Conservation (phyloP, 2,888 invertebrate genomes). For the Chrysolina haemoptera region DNA sequence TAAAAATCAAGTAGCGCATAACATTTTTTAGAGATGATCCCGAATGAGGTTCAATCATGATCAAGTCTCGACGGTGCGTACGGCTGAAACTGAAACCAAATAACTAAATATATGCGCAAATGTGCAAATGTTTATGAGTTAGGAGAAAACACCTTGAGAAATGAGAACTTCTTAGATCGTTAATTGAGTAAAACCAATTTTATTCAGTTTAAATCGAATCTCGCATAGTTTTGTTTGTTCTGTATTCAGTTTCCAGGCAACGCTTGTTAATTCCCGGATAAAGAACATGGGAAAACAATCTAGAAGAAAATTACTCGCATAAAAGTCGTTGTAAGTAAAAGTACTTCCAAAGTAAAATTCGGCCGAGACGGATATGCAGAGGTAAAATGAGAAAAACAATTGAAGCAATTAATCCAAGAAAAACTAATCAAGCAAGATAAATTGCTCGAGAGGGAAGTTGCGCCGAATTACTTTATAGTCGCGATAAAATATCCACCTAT, state of each 20-base stretch:
- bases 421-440: slow-evolving; percentile 72
- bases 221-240: slow-evolving; percentile 53
- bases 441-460: slow-evolving; percentile 65
- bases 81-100: no score
- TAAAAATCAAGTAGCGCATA: no score
- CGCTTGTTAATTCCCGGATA: slow-evolving; percentile 49
- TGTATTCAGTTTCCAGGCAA: slow-evolving; percentile 54
- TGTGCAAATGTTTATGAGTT: no score
- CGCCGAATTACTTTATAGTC: slow-evolving; percentile 70
- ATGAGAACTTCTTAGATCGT: neutral
- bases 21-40: no score
- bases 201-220: slow-evolving; percentile 45
- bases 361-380: slow-evolving; percentile 68
- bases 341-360: slow-evolving; percentile 65
- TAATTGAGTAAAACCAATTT: slow-evolving; percentile 27
- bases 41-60: no score
- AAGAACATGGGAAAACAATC: slow-evolving; percentile 59
- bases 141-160: no score
- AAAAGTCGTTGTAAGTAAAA: slow-evolving; percentile 63
- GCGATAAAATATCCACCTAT: slow-evolving; percentile 70
- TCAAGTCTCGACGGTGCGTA: no score
- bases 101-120: no score
- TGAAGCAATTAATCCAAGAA: slow-evolving; percentile 71
- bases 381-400: slow-evolving; percentile 70
- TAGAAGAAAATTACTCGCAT: slow-evolving; percentile 60